Evolutionary conservation across 2,113 vertebrate species (phyloP), one percentile per base, ranked within the genome.

Genomic region (Polypterus senegalus): DNA sequence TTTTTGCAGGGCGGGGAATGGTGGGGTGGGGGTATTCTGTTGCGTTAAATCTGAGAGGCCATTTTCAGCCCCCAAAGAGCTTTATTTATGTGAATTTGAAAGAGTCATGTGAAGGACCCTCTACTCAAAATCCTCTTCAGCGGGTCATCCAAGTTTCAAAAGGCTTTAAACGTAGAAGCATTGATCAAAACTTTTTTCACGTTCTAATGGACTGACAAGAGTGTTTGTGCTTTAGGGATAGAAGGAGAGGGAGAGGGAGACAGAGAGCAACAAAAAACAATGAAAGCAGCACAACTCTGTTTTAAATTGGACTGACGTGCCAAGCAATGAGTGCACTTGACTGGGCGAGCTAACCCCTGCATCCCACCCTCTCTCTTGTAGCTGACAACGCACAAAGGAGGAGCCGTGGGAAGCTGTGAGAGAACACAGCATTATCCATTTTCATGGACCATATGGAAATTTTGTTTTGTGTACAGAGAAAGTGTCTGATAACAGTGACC

Each of bases 401-500:
- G 77, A 85, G 82, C 81, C 91, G 91, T 97, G 93, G 91, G 92
- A 97, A 97, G 91, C 87, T 76, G 84, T 78, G 82, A 69, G 68
- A 80, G 77, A 82, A 81, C 79, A 77, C 6, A 79, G 84, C 84
- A 67, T 27, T 81, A 89, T 91, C 89, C 85, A 86, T 89, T 95
- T 97, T 87, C 90, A 92, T 86, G 88, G 88, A 88, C 92, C 93
- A 94, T 96, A 98, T 97, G 94, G 94, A 97, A 96, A 93, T 97
- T 89, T 81, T 88, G 91, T 89, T 93, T 89, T 95, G 91, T 91
- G 89, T 75, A 84, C 83, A 79, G 85, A 81, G 81, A 88, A 86
- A 87, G 84, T 83, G 88, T 90, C 90, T 89, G 87, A 92, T 88
- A 88, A 88, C 80, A 79, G 79, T 92, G 89, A 97, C 92, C 91